Evolutionary conservation across 2,113 vertebrate species (phyloP).

Genomic region (Tetrao urogallus): DNA sequence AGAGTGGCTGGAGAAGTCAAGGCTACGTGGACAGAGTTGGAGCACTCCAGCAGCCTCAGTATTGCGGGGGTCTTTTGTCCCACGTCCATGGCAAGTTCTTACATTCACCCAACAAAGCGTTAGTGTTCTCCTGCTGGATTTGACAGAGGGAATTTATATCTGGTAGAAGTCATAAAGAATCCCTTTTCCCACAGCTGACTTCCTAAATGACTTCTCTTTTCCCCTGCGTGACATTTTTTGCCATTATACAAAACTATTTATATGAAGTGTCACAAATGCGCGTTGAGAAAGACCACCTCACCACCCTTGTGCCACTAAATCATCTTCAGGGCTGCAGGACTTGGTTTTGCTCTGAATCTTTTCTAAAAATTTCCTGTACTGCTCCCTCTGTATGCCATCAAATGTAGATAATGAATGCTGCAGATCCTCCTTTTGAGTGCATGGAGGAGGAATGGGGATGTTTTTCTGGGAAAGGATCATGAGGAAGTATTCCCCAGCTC

Average conservation of each 20-base stretch:
- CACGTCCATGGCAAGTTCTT: not conserved
- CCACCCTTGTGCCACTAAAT: not conserved
- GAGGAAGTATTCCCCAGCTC: not conserved
- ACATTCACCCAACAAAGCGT: not conserved
- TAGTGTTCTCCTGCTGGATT: not conserved
- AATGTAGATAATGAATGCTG: not conserved
- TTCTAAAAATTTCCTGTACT: not conserved
- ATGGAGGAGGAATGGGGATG: accelerated
- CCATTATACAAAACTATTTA: accelerated
- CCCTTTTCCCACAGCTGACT: not conserved
- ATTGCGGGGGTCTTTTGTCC: not conserved
- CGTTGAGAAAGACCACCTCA: not conserved
- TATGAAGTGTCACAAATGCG: not conserved
- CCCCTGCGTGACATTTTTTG: not conserved
- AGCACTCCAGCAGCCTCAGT: not conserved
- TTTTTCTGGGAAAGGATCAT: not conserved
- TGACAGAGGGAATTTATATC: not conserved
- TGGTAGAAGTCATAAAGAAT: not conserved
- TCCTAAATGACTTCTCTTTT: not conserved
- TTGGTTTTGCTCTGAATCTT: not conserved
- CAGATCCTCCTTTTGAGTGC: not conserved
- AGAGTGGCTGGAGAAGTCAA: not conserved
- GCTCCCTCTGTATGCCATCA: not conserved
- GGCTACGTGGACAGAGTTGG: not conserved
- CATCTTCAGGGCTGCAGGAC: not conserved